Conservation (phyloP, 1,140 invertebrate genomes). For the Vollenhovia emeryi region DNA sequence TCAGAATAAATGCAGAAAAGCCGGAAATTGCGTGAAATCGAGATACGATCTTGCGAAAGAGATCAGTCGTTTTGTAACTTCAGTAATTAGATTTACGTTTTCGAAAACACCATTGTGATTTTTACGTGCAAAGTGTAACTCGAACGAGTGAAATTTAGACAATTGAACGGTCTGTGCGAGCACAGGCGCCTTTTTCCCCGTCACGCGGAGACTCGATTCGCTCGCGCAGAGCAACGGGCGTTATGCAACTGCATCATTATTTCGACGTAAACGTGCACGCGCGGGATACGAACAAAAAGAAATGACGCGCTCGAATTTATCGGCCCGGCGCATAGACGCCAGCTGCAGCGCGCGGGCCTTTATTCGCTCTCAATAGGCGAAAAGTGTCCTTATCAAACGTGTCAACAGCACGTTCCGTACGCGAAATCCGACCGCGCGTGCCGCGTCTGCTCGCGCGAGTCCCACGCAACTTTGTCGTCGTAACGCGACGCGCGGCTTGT, state of each 20-base stretch:
- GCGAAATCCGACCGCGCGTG: slow-evolving; percentile 3
- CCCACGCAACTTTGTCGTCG: neutral
- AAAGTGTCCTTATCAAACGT: slow-evolving; percentile 46
- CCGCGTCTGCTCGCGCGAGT: neutral
- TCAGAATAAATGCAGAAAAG: no score
- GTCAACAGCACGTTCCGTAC: slow-evolving; percentile 30
- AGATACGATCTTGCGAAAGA: no score
- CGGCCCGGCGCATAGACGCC: slow-evolving; percentile 22
- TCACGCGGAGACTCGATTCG: neutral
- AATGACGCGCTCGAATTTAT: slow-evolving; percentile 45
- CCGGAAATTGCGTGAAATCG: no score
- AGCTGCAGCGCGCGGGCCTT: slow-evolving; percentile 18
- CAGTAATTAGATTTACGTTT: neutral
- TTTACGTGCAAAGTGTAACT: neutral
- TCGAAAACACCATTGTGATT: neutral
- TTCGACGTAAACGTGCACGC: slow-evolving; percentile 26
- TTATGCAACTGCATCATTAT: slow-evolving; percentile 43
- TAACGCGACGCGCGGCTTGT: neutral
- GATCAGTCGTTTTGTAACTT: neutral
- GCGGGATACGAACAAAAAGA: neutral
- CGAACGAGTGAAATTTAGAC: neutral
- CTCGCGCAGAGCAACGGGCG: neutral
- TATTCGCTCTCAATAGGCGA: slow-evolving; percentile 32
- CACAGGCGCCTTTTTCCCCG: neutral
- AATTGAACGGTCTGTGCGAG: no score